These are phyloP conservation scores for Chrysomallon squamiferum DNA, from an alignment of 1,140 invertebrate species.

Conservation along the genomic window DNA sequence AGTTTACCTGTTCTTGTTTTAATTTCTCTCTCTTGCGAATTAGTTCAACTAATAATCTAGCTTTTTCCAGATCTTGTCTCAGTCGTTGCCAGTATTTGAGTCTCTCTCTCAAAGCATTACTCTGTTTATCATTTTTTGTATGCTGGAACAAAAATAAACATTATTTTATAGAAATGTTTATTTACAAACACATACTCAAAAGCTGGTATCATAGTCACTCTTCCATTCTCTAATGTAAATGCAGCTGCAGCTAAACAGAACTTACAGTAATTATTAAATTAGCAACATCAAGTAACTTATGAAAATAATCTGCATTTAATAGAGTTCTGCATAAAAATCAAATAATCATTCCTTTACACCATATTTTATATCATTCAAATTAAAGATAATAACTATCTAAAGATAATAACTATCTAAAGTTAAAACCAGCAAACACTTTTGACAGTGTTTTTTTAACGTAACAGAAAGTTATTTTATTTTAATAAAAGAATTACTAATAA, in stretches of 20 bases:
- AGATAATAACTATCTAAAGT: too few relatives aligned
- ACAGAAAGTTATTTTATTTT: too few relatives aligned
- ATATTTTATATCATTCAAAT: too few relatives aligned
- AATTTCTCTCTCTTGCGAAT: slow-evolving; percentile 94
- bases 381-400: too few relatives aligned
- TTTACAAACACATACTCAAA: background rate
- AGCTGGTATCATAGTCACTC: background rate
- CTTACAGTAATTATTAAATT: too few relatives aligned
- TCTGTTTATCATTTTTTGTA: slow-evolving; percentile 60
- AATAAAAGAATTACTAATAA: too few relatives aligned
- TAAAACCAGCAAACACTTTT: too few relatives aligned
- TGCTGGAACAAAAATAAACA: slow-evolving; percentile 25
- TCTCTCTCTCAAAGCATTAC: slow-evolving; percentile 75
- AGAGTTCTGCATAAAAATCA: too few relatives aligned
- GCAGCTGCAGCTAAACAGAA: background rate
- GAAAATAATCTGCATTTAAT: too few relatives aligned
- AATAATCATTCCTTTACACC: too few relatives aligned
- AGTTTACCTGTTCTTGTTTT: slow-evolving; percentile 85
- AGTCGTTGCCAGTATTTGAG: slow-evolving; percentile 94
- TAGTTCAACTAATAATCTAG: slow-evolving; percentile 89
- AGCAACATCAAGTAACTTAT: too few relatives aligned
- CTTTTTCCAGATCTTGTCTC: slow-evolving; percentile 92
- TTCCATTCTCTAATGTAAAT: background rate
- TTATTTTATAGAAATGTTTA: background rate
- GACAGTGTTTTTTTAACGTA: too few relatives aligned